Evolutionary conservation across 2,888 invertebrate genomes (phyloP).

Genomic region (Gerris lacustris): DNA sequence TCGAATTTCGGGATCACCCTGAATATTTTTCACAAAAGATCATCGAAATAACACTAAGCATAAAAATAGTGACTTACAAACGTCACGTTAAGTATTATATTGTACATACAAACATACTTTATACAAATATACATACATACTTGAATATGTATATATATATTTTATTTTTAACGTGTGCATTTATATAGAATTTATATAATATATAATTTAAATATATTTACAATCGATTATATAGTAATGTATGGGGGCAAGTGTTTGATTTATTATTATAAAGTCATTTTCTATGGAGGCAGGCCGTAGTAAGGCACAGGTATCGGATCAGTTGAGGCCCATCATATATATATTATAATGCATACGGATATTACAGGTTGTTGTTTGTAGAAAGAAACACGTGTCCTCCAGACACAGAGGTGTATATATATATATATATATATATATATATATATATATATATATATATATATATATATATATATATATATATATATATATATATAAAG

Average conservation of each 20-base stretch:
- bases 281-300: not conserved
- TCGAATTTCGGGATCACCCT: too few species aligned
- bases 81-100: not conserved
- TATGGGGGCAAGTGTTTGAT: constrained; percentile 5
- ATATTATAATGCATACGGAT: too few species aligned
- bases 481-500: too few species aligned
- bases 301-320: not conserved
- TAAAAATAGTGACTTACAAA: not conserved
- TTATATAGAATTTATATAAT: constrained; percentile 2
- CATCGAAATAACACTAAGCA: not conserved
- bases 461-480: too few species aligned
- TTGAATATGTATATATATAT: not conserved
- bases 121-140: not conserved
- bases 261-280: too few species aligned
- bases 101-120: not conserved
- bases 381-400: too few species aligned
- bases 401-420: too few species aligned
- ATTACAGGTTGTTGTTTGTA: too few species aligned
- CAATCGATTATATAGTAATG: constrained; percentile 1
- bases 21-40: too few species aligned
- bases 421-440: too few species aligned
- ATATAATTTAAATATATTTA: constrained; percentile 9
- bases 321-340: too few species aligned
- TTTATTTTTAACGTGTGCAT: not conserved
- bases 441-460: too few species aligned